Conservation (phyloP, 2,888 invertebrate species). For the Artemia sinica region DNA sequence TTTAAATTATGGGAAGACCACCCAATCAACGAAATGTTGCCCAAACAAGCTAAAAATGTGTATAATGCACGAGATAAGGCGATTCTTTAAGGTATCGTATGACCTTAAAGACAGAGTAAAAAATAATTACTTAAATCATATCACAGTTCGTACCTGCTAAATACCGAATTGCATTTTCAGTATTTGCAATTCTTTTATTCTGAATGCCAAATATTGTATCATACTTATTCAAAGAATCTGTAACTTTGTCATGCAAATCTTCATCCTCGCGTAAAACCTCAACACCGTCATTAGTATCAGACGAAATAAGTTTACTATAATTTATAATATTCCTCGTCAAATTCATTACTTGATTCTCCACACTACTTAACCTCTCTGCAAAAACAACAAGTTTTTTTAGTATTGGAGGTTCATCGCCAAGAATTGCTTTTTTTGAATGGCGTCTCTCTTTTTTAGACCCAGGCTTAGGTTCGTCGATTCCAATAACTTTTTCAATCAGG, state of each 20-base stretch:
- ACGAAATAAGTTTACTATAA: constrained; percentile 1
- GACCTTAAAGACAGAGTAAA: too few species aligned
- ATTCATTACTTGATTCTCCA: neutral
- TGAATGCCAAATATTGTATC: constrained; percentile 7
- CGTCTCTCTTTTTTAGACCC: neutral
- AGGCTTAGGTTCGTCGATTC: neutral
- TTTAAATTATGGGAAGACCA: too few species aligned
- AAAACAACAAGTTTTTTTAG: neutral
- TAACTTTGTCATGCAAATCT: neutral
- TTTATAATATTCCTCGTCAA: neutral
- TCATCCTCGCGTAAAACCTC: neutral
- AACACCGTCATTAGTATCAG: neutral
- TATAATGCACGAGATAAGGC: too few species aligned
- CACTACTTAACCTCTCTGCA: neutral
- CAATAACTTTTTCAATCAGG: neutral
- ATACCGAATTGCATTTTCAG: constrained; percentile 9
- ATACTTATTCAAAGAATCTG: constrained; percentile 4
- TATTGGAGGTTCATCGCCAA: neutral
- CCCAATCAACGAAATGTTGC: too few species aligned
- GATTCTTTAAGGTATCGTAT: too few species aligned
- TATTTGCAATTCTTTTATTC: constrained; percentile 5
- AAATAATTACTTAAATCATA: neutral
- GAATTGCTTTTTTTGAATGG: neutral
- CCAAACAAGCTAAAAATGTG: too few species aligned
- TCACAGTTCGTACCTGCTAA: neutral